A percentile compares a stretch with the other conserved stretches of the same genome.
Conservation (phyloP, 1,140 invertebrate genomes). For the Rhagoletis zephyria region DNA sequence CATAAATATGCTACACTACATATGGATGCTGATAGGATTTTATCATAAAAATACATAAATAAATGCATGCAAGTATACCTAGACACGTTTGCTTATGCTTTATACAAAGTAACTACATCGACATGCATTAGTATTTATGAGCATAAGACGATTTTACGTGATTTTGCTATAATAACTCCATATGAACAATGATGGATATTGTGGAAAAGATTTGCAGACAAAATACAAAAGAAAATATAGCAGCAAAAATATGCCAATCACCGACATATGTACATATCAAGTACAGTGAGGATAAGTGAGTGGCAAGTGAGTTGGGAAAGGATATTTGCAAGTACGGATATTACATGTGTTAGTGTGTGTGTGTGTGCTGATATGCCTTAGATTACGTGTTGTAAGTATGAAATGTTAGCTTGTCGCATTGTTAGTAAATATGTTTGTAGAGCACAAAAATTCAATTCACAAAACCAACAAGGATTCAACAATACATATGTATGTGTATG, state of each 20-base stretch:
- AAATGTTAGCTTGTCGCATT: conserved; percentile 21
- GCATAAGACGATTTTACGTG: background rate
- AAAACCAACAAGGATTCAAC: conserved; percentile 16
- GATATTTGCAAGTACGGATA: conserved; percentile 6
- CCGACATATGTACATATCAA: background rate
- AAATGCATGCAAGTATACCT: background rate
- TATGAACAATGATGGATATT: background rate
- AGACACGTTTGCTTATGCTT: background rate
- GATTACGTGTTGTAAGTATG: conserved; percentile 8
- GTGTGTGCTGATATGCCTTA: background rate
- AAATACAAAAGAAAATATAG: background rate
- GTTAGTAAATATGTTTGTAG: conserved; percentile 10
- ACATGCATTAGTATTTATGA: conserved; percentile 47
- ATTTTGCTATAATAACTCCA: conserved; percentile 6
- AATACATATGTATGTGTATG: background rate
- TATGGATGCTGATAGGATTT: too few species aligned
- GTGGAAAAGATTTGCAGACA: background rate
- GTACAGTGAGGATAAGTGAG: background rate
- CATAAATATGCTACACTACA: background rate
- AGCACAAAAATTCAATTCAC: conserved; percentile 38
- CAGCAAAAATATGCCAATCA: conserved; percentile 9
- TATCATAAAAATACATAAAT: background rate
- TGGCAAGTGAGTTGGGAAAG: background rate
- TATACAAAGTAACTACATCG: background rate
- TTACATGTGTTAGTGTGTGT: conserved; percentile 35